Evolutionary conservation across 2,113 vertebrate species (phyloP), one percentile per base, ranked within the genome.

Genomic region (Phoenicopterus ruber): DNA sequence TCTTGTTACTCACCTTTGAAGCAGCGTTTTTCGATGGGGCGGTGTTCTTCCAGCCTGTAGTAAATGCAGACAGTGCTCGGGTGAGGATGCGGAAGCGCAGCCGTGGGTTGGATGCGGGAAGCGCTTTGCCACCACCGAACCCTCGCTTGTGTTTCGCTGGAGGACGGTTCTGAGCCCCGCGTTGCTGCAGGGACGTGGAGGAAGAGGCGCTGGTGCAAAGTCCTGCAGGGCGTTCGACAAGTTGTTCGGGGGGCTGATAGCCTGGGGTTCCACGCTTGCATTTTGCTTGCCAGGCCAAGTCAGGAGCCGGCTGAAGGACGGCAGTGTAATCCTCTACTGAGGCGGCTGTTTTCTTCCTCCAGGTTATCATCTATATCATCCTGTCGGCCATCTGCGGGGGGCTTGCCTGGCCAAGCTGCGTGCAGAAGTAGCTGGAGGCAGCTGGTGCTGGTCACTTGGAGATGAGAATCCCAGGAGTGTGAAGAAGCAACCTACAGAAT

Each of bases 321-420:
- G 46, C 7, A 8, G 18, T 4, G 1, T 5, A 2, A 6, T 9
- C 14, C 38, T 14, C 16, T 5, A 0, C 46, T 86, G 19, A 78
- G 11, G 52, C 1, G 7, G 17, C 36, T 15, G 17, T 28, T 55
- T 28, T 79, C 54, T 91, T 38, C 62, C 82, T 66, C 67, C 95
- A 99, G 99, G 98, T 99, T 42, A 96, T 99, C 92, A 97, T 99
- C 96, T 99, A 99, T 94, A 97, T 99, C 88, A 99, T 99, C 34
- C 98, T 99, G 20, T 99, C 99, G 3, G 98, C 94, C 26, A 87
- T 98, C 65, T 99, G 99, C 10, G 99, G 99, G 9, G 99, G 99
- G 50, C 98, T 99, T 52, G 98, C 97, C 17, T 99, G 99, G 99
- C 98, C 98, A 13, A 93, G 10, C 47, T 99, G 99, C 78, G 98